Percentiles rank a stretch among this genome's conserved stretches.
Conservation (phyloP, 2,113 vertebrate genomes). For the Muntiacus muntjak region DNA sequence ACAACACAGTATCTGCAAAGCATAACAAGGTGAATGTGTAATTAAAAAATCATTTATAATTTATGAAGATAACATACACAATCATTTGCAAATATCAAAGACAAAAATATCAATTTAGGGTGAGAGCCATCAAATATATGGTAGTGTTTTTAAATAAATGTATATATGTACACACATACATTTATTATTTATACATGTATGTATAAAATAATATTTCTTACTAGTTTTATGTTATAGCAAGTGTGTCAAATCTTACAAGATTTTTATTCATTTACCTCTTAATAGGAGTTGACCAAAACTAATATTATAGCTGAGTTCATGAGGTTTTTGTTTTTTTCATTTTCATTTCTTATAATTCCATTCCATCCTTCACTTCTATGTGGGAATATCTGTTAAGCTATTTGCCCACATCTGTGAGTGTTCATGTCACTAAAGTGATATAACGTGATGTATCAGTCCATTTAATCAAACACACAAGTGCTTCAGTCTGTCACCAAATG, state of each 20-base stretch:
- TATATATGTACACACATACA: neutral
- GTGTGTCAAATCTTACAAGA: neutral
- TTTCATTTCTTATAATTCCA: neutral
- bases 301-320: neutral
- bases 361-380: neutral
- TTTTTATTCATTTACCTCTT: neutral
- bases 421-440: neutral
- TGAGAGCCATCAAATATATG: neutral
- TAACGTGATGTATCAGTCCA: neutral
- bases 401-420: neutral
- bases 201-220: neutral
- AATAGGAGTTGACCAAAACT: neutral
- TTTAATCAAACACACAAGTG: neutral
- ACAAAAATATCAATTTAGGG: neutral
- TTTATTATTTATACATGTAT: neutral
- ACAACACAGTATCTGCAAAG: neutral
- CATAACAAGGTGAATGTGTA: neutral
- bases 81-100: constrained; percentile 1
- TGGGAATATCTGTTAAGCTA: neutral
- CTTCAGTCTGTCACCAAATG: neutral
- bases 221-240: neutral
- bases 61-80: neutral
- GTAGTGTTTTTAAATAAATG: neutral
- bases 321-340: neutral
- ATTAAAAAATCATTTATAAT: neutral